Percentiles rank a stretch among this genome's conserved stretches.
These are phyloP conservation scores for Nomada ferruginata DNA, from an alignment of 2,888 invertebrate species.

Conservation along the genomic window DNA sequence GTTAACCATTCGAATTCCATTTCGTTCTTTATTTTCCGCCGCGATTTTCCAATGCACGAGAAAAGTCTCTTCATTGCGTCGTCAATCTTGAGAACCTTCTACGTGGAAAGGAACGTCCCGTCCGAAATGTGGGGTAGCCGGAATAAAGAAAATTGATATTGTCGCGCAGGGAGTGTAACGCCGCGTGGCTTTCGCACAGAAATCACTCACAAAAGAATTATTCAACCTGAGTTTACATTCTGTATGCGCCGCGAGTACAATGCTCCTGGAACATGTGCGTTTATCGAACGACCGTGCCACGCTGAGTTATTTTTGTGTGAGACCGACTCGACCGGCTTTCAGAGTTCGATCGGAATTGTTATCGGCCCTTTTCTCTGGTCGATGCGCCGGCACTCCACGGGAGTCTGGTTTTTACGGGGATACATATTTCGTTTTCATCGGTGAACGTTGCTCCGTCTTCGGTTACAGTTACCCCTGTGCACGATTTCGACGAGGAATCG, in stretches of 20 bases:
- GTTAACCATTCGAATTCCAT: no score
- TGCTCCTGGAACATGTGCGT: constrained; percentile 61
- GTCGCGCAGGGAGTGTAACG: neutral
- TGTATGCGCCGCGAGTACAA: constrained; percentile 48
- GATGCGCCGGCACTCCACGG: constrained; percentile 3
- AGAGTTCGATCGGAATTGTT: constrained; percentile 59
- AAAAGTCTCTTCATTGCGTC: neutral
- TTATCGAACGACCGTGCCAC: constrained; percentile 50
- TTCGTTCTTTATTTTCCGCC: no score
- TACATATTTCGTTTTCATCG: constrained; percentile 29
- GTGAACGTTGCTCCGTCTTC: constrained; percentile 4
- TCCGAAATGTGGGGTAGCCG: neutral
- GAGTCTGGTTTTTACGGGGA: constrained; percentile 27
- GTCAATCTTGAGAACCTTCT: neutral
- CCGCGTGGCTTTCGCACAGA: constrained; percentile 31
- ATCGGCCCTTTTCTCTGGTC: constrained; percentile 46
- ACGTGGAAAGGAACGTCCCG: neutral
- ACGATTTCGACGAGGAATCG: neutral
- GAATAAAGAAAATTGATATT: constrained; percentile 34
- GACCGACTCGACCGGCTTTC: constrained; percentile 42
- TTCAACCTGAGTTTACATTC: constrained; percentile 56
- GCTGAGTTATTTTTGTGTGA: constrained; percentile 54
- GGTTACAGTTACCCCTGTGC: constrained; percentile 17
- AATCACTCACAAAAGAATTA: constrained; percentile 58
- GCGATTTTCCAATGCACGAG: neutral